Evolutionary conservation across 2,888 invertebrate species (phyloP).

Genomic region (Macrophya alboannulata): DNA sequence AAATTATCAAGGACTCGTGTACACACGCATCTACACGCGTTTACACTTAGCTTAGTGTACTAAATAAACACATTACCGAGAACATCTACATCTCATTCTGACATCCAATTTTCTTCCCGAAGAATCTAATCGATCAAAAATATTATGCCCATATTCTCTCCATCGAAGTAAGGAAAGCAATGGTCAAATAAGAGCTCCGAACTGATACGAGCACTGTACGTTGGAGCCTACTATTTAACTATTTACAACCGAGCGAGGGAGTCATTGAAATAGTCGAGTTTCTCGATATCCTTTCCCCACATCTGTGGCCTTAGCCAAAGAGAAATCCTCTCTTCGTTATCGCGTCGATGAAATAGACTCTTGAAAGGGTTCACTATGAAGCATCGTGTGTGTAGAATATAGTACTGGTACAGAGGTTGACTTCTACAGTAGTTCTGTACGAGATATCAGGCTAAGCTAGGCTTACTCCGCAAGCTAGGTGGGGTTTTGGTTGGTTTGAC

Average conservation of each 20-base stretch:
- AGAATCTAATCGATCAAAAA: not conserved
- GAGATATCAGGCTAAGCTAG: conserved; percentile 9
- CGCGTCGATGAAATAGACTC: conserved; percentile 38
- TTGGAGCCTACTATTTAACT: not conserved
- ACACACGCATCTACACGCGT: conserved; percentile 8
- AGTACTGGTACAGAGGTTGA: not conserved
- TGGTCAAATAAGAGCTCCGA: not conserved
- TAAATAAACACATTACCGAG: not conserved
- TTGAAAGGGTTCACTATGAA: conserved; percentile 29
- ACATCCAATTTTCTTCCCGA: not conserved
- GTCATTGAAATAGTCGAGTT: conserved; percentile 7
- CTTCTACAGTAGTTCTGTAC: conserved; percentile 11
- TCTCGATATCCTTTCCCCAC: conserved; percentile 12
- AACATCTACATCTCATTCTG: not conserved
- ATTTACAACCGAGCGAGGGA: not conserved
- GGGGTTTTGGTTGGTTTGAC: not conserved
- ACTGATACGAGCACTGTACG: not conserved
- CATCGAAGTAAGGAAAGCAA: not conserved
- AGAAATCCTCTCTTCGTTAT: conserved; percentile 36
- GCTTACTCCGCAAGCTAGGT: not conserved
- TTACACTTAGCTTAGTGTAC: conserved; percentile 37
- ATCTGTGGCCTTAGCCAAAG: not conserved
- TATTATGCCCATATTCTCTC: not conserved
- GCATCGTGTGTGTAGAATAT: not conserved
- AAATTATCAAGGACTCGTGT: not conserved